phyloP scores from a whole-genome alignment of 2,113 vertebrate species.

The Etia nguti region DNA sequence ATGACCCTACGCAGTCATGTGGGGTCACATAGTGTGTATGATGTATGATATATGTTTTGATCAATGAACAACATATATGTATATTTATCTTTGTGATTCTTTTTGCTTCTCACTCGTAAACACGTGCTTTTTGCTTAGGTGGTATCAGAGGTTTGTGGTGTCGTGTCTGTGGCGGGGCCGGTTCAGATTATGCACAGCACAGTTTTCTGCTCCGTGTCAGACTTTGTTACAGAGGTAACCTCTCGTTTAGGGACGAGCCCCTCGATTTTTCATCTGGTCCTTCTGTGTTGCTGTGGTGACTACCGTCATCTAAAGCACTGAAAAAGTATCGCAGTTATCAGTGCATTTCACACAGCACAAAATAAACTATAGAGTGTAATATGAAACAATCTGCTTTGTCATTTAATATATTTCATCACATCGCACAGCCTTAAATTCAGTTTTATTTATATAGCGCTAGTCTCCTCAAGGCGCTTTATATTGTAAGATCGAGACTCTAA shows the following conservation, averaged over 20 bases:
- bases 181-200: background rate
- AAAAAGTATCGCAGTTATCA: background rate
- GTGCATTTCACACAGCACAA: background rate
- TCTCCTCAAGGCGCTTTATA: background rate
- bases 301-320: background rate
- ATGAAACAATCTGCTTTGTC: background rate
- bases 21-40: too few relatives aligned
- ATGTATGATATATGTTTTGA: too few relatives aligned
- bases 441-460: background rate
- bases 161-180: background rate
- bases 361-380: background rate
- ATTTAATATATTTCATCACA: background rate
- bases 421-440: background rate
- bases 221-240: background rate
- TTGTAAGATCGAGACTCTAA: background rate
- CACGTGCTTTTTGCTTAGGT: background rate
- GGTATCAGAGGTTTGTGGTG: background rate
- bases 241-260: background rate
- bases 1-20: background rate
- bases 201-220: background rate
- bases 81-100: background rate
- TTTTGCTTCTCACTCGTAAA: background rate
- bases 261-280: rapidly evolving
- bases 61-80: background rate
- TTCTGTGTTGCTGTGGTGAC: background rate